Evolutionary conservation across 2,113 vertebrate species (phyloP), one percentile per base, ranked within the genome.

Genomic region (Pongo pygmaeus): DNA sequence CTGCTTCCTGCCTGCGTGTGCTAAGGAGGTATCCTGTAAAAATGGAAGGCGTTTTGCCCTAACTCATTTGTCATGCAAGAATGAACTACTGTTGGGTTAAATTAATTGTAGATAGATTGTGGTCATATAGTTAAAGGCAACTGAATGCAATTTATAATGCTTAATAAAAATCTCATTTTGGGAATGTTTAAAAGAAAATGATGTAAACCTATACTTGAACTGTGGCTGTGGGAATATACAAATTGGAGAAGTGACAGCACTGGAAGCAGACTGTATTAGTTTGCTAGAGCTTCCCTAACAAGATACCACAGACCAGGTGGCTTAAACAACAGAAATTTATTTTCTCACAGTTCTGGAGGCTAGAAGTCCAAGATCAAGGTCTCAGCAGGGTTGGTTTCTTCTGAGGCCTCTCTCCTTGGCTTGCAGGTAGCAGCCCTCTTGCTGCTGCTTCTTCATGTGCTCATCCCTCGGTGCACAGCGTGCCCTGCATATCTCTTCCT

Each of bases 161-260:
- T 99, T 99, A 99, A 99, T 99, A 99, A 99, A 99, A 99, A 99
- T 98, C 98, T 99, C 99, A 99, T 99, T 99, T 98, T 99, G 99
- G 99, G 99, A 99, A 99, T 99, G 99, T 99, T 77, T 57, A 64
- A n/a, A 22, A 80, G 27, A 79, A 43, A 75, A 35, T 57, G 17
- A 17, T 46, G 59, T 16, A 48, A 69, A 89, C 32, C 6, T 89
- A 10, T 38, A 43, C 22, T 85, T 80, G 64, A 70, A 72, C 30
- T 78, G 61, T 79, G 72, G 25, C 40, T 83, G 23, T 32, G 40
- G 38, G 50, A 50, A 83, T 5, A n/a, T n/a, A 69, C 23, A 81
- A 61, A 40, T 20, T 81, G 50, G 48, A 18, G 52, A 95, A 72
- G 52, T 64, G 50, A 79, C 38, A 67, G 32, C 69, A 69, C 6